Conservation (phyloP, 2,888 invertebrate genomes). For the Serrognathus titanus region DNA sequence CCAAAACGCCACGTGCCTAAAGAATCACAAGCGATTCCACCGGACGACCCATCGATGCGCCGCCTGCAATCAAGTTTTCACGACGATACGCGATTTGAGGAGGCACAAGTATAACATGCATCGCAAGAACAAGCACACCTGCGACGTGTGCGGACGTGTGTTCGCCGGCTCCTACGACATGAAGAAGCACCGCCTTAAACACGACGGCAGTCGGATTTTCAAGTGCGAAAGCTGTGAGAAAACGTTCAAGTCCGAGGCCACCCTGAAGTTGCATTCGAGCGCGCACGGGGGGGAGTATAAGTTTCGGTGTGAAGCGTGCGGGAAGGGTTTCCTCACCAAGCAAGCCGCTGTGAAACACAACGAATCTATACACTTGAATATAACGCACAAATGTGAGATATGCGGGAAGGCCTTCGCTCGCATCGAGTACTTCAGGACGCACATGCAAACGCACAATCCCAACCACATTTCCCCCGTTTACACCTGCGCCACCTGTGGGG, state of each 20-base stretch:
- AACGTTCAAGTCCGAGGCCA: conserved; percentile 21
- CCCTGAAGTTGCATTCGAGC: background rate
- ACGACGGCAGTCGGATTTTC: conserved; percentile 2
- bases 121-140: background rate
- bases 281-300: conserved; percentile 46
- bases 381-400: conserved; percentile 31
- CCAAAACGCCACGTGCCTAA: too few species aligned
- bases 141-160: conserved; percentile 20
- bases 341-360: conserved; percentile 2
- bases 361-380: conserved; percentile 3
- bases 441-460: conserved; percentile 3
- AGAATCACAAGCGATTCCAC: background rate
- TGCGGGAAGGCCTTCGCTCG: conserved; percentile 50
- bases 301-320: conserved; percentile 12
- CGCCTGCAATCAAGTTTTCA: background rate
- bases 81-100: conserved; percentile 12
- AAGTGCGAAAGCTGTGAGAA: conserved; percentile 45
- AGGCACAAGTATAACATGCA: background rate
- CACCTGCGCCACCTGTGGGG: conserved; percentile 6
- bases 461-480: background rate
- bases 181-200: conserved; percentile 14
- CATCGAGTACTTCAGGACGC: conserved; percentile 26
- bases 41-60: conserved; percentile 4
- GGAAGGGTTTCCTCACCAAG: conserved; percentile 2
- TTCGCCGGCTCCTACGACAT: conserved; percentile 31